Conservation (phyloP, 2,113 vertebrate species). For the Cyphomyrus discorhynchus region DNA sequence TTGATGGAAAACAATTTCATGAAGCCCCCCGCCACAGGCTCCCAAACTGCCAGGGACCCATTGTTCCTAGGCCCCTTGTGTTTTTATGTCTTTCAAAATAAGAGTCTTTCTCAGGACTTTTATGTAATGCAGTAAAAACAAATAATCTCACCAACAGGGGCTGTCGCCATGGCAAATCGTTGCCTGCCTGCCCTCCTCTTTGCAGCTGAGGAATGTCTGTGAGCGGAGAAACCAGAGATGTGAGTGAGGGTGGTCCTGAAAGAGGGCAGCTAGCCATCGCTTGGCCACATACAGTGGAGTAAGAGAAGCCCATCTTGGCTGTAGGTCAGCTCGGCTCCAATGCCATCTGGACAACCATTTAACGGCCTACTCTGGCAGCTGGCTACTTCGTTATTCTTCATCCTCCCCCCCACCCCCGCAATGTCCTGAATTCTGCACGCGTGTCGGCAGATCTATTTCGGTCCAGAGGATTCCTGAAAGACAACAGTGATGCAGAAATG, state of each 20-base stretch:
- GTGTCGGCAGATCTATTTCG: neutral
- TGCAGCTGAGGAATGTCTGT: neutral
- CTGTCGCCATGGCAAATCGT: neutral
- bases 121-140: neutral
- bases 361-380: neutral
- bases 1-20: neutral
- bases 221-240: neutral
- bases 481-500: neutral
- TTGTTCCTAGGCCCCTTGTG: neutral
- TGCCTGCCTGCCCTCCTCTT: neutral
- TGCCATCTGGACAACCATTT: constrained; percentile 9
- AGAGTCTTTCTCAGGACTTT: neutral
- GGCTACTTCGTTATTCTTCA: neutral
- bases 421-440: neutral
- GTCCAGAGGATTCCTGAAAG: neutral
- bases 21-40: neutral
- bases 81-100: neutral
- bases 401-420: neutral
- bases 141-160: neutral
- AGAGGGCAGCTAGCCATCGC: neutral
- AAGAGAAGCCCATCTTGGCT: neutral
- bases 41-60: neutral
- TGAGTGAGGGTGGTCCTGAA: neutral
- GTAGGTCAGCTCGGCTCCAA: neutral
- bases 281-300: neutral